Percentiles rank a stretch among this genome's conserved stretches.
These are phyloP conservation scores for Oncorhynchus kisutch DNA, from an alignment of 2,113 vertebrate species.

Conservation along the genomic window DNA sequence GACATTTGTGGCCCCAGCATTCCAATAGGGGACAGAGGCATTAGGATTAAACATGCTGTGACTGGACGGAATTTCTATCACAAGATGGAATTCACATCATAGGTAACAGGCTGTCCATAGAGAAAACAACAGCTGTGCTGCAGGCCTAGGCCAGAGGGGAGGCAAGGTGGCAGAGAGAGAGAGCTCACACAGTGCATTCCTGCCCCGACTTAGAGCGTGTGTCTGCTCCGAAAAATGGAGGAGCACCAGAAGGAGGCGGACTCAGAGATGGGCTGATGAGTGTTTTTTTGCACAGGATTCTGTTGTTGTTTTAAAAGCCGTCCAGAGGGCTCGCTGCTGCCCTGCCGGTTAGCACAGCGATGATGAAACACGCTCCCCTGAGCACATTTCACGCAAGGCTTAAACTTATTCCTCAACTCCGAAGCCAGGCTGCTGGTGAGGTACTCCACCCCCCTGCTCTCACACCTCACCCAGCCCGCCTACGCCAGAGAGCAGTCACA, in stretches of 20 bases:
- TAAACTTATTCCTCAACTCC: conserved; percentile 48
- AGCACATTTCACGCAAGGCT: conserved; percentile 45
- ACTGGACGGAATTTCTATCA: conserved; percentile 25
- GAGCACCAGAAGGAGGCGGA: background rate
- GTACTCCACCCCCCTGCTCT: background rate
- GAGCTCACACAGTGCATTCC: conserved; percentile 49
- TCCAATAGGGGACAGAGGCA: conserved; percentile 8
- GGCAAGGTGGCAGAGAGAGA: conserved; percentile 28
- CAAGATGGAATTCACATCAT: conserved; percentile 41
- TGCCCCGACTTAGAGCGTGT: conserved; percentile 24
- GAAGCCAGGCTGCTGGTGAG: background rate
- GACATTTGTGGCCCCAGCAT: conserved; percentile 18
- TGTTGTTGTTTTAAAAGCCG: conserved; percentile 56
- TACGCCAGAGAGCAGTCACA: background rate
- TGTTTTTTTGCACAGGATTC: background rate
- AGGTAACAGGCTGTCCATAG: conserved; percentile 57
- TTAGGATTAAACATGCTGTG: conserved; percentile 12
- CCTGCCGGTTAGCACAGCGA: conserved; percentile 65
- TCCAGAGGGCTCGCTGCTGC: conserved; percentile 63
- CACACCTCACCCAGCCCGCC: background rate
- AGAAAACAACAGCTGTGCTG: conserved; percentile 67
- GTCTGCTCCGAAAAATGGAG: background rate
- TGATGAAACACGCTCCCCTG: conserved; percentile 71
- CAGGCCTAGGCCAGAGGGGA: conserved; percentile 13
- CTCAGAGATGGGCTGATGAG: no score